Base-by-base conservation (phyloP, 2,888 invertebrate genomes). In the Anarsia innoxiella region DNA sequence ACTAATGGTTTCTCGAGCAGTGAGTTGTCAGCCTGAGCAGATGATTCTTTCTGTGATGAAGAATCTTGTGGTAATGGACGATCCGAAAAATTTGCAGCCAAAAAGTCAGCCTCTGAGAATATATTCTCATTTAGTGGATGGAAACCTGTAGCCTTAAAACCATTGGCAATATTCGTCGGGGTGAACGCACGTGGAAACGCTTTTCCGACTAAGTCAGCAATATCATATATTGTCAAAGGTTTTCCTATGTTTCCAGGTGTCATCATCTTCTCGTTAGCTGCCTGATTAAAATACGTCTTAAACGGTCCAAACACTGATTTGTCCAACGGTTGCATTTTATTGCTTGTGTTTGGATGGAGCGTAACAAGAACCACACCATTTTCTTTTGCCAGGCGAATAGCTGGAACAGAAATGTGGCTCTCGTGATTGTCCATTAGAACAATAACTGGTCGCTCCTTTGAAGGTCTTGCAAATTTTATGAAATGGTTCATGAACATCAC, bases 291-390 rank as follows among this genome's bases (percentile, higher is more conserved):
- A 37, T 46, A 48, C 9, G 42, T 36, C 36, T 62, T 52, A 12
- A 52, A 8, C 11, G 32, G 9, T 31, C 44, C 46, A 38, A 66
- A 48, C 6, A 65, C 61, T 41, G 66, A 62, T 31, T 66, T 35
- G 39, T 59, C 63, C 37, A 74, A 61, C 10, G 53, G 53, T 41
- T 59, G 51, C 19, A 42, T 13, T 37, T 49, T 45, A 14, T 45
- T 40, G 12, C 38, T 39, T 8, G 43, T 42, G 23, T 71, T 65
- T 8, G 66, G 66, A 15, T 66, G 67, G 37, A 73, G 50, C 5
- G 65, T 62, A 19, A 74, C 33, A 26, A 72, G 45, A 30, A 53
- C 47, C 10, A 75, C 57, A 10, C 70, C 66, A 51, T 66, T 58
- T 5, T 64, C 61, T 53, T 59, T 63, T 33, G 56, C 53, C 32